These are phyloP conservation scores for Fukomys damarensis DNA, from an alignment of 2,113 vertebrate species.

Conservation along the genomic window DNA sequence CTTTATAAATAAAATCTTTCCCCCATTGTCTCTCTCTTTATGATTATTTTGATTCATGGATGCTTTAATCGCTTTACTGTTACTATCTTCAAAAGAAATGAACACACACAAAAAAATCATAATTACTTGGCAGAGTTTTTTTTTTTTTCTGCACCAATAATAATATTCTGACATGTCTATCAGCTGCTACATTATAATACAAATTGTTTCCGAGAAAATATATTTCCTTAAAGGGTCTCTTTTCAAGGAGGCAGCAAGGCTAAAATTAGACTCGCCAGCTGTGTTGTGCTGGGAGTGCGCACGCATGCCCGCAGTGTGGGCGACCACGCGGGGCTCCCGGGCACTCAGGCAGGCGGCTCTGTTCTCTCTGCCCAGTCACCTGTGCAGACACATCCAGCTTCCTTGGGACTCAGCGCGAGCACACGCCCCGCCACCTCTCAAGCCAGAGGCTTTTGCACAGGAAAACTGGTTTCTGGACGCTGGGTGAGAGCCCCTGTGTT, in stretches of 20 bases:
- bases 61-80: slow-evolving; percentile 68
- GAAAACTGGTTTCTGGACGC: not conserved
- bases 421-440: not conserved
- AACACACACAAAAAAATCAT: slow-evolving; percentile 52
- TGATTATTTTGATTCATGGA: slow-evolving; percentile 72
- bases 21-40: slow-evolving; percentile 54
- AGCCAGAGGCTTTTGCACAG: not conserved
- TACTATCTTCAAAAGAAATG: slow-evolving; percentile 57
- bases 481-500: not conserved
- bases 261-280: slow-evolving; percentile 90
- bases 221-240: slow-evolving; percentile 87
- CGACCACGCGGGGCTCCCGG: slow-evolving; percentile 76
- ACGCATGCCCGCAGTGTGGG: slow-evolving; percentile 85
- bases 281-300: slow-evolving; percentile 87
- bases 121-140: slow-evolving; percentile 71
- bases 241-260: slow-evolving; percentile 83
- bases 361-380: not conserved
- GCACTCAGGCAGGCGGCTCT: slow-evolving; percentile 70
- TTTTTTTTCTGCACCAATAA: slow-evolving; percentile 72
- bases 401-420: accelerated
- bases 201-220: slow-evolving; percentile 84
- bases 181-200: slow-evolving; percentile 87
- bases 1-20: slow-evolving; percentile 53
- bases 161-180: slow-evolving; percentile 80
- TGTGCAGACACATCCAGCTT: slow-evolving; percentile 23